Percentiles rank a stretch among this genome's conserved stretches.
Conservation (phyloP, 1,140 invertebrate species). For the Conopomorpha cramerella region DNA sequence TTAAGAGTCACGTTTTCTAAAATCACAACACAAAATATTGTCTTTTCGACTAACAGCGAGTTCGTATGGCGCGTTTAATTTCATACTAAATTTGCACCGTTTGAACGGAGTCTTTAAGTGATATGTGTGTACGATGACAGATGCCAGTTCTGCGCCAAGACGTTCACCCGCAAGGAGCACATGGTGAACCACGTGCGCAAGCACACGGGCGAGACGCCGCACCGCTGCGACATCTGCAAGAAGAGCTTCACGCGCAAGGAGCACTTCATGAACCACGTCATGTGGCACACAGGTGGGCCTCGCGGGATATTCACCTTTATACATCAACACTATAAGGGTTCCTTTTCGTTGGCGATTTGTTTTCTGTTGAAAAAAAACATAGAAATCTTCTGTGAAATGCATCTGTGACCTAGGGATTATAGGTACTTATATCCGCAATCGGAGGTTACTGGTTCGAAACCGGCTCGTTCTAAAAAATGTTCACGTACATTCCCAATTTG, state of each 20-base stretch:
- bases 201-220: constrained; percentile 79
- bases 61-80: no score
- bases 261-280: constrained; percentile 87
- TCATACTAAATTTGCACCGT: no score
- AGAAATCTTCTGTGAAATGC: neutral
- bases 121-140: constrained; percentile 20
- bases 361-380: neutral
- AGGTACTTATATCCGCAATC: neutral
- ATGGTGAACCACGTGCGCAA: constrained; percentile 83
- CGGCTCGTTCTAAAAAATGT: no score
- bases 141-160: constrained; percentile 83
- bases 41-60: no score
- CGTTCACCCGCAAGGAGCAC: constrained; percentile 84
- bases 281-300: constrained; percentile 58
- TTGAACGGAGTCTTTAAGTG: neutral
- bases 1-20: no score
- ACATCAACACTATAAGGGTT: no score
- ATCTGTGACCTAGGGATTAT: neutral
- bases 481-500: no score
- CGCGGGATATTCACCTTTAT: neutral
- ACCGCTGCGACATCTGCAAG: constrained; percentile 75
- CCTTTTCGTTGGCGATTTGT: no score
- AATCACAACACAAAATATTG: no score
- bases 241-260: constrained; percentile 88
- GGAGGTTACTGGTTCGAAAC: no score